Evolutionary conservation across 2,888 invertebrate genomes (phyloP), one percentile per base, ranked within the genome.

Genomic region (Drosophila gaucha): DNA sequence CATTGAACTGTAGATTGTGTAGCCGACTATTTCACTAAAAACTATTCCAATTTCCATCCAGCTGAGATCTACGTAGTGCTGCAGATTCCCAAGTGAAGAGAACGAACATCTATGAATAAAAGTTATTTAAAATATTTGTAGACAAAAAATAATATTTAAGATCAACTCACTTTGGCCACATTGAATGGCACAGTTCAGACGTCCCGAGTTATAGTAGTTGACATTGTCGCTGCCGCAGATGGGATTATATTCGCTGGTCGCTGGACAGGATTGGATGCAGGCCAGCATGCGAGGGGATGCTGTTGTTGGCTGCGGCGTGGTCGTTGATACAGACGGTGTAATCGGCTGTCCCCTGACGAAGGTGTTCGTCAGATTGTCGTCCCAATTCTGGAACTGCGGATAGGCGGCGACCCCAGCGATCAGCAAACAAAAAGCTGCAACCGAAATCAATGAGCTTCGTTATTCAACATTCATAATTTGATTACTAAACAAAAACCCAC

Each of bases 161-260:
- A 9, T 6, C 12, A 18, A 83, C 89, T 80, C 60, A 91, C 91
- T 74, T 66, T 72, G 74, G 39, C 92, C 92, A 74, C 92, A 92
- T 4, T 56, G 50, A 12, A 73, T 57, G 16, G 92, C 90, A 59
- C 92, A 92, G 8, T 86, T 39, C 24, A 91, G 79, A 31, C 80
- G 78, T 14, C 80, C 89, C 6, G 38, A 22, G 49, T 92, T 92
- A 33, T 80, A 87, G 69, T 92, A 92, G 63, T 83, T 89, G 35
- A 78, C 56, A 18, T 60, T 72, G 66, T 92, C 90, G 26, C 79
- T 88, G 51, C 92, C 92, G 58, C 92, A 92, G 5, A 92, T 80
- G 1, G 92, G 92, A 80, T 92, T 92, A 41, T 92, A 92, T 74
- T 92, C 89, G 28, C 79, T 86, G 30, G 91, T 91, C 0, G 89